Conservation (phyloP, 1,140 invertebrate genomes). For the Onthophagus taurus region DNA sequence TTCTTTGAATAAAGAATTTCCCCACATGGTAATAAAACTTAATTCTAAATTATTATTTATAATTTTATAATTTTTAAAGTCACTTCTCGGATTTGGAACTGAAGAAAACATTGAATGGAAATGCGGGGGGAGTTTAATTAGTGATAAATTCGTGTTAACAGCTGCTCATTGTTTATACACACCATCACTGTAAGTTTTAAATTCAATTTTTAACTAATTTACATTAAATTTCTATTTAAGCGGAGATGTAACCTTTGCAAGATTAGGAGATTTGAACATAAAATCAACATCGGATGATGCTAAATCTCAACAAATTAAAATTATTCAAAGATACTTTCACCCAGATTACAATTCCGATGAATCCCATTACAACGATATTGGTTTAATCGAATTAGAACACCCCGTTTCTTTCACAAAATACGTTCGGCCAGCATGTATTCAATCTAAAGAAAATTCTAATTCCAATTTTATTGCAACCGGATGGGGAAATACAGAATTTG, state of each 20-base stretch:
- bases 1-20: too few relatives aligned
- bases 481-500: constrained; percentile 33
- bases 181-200: too few relatives aligned
- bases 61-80: too few relatives aligned
- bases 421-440: constrained; percentile 4
- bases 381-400: neutral
- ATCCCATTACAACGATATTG: constrained; percentile 7
- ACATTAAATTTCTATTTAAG: too few relatives aligned
- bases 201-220: too few relatives aligned
- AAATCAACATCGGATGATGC: neutral
- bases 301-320: constrained; percentile 17
- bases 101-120: too few relatives aligned
- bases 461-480: constrained; percentile 23
- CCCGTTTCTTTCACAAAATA: neutral
- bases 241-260: neutral
- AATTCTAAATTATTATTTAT: too few relatives aligned
- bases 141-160: too few relatives aligned
- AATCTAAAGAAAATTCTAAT: neutral
- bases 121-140: too few relatives aligned
- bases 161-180: too few relatives aligned
- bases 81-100: too few relatives aligned
- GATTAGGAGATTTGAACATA: constrained; percentile 7
- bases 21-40: too few relatives aligned
- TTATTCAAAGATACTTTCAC: constrained; percentile 28
- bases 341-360: constrained; percentile 38